Evolutionary conservation across 1,140 invertebrate species (phyloP).

Genomic region (Pseudomyrmex flavicornis): DNA sequence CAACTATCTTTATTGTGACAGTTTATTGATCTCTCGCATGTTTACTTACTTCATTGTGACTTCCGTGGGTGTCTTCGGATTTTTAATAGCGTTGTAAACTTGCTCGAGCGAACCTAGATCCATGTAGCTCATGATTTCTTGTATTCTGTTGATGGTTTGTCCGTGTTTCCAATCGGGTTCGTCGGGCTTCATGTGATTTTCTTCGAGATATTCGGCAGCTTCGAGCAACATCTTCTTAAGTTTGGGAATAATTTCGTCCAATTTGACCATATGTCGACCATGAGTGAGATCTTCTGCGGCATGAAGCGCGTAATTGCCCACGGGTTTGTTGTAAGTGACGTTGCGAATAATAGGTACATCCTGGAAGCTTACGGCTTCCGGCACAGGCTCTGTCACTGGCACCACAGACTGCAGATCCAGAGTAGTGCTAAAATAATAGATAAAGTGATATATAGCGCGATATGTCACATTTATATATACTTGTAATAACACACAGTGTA

Average conservation of each 20-base stretch:
- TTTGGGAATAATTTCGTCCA: constrained; percentile 71
- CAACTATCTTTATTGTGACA: neutral
- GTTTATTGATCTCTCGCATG: neutral
- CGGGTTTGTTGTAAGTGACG: constrained; percentile 73
- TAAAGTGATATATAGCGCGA: neutral
- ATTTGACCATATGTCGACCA: constrained; percentile 76
- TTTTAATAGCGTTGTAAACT: constrained; percentile 72
- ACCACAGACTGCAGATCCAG: constrained; percentile 74
- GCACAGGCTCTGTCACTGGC: constrained; percentile 44
- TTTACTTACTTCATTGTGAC: constrained; percentile 63
- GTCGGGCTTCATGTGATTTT: constrained; percentile 78
- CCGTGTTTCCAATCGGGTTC: constrained; percentile 78
- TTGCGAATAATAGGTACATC: constrained; percentile 67
- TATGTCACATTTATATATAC: too few species aligned
- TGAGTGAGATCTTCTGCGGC: constrained; percentile 77
- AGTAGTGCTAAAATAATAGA: constrained; percentile 79
- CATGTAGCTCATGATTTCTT: constrained; percentile 76
- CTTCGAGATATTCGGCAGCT: constrained; percentile 79
- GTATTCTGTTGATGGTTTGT: constrained; percentile 79
- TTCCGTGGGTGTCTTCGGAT: constrained; percentile 56
- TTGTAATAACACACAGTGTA: too few species aligned
- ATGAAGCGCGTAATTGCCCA: constrained; percentile 57
- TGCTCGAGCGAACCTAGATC: constrained; percentile 75
- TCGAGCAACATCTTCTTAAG: constrained; percentile 78
- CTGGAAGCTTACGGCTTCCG: constrained; percentile 58